Percentiles rank a stretch among this genome's conserved stretches.
phyloP scores from a whole-genome alignment of 2,888 invertebrate genomes.

The Protodeltote pygarga region DNA sequence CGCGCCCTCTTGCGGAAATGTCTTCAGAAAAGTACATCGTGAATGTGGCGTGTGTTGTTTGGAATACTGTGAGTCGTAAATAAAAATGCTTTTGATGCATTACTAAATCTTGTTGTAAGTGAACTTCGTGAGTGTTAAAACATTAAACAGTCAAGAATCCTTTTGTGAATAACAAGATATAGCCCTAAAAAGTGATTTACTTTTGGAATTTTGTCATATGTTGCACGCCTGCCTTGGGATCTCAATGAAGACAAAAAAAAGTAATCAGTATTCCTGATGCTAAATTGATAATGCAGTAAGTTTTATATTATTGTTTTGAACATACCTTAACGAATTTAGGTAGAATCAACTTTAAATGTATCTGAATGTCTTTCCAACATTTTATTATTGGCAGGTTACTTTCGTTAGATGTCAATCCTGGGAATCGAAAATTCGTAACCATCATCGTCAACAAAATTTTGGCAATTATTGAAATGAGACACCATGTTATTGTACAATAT shows the following conservation, averaged over 20 bases:
- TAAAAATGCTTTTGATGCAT: constrained; percentile 79
- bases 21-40: constrained; percentile 78
- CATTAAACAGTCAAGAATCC: constrained; percentile 55
- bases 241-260: constrained; percentile 83
- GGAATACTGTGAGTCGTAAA: constrained; percentile 83
- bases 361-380: constrained; percentile 40
- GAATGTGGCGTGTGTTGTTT: constrained; percentile 88
- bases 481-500: neutral
- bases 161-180: constrained; percentile 59
- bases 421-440: constrained; percentile 49
- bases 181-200: constrained; percentile 62
- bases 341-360: constrained; percentile 24
- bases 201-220: constrained; percentile 82
- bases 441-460: constrained; percentile 46
- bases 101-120: constrained; percentile 67
- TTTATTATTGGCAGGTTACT: constrained; percentile 69
- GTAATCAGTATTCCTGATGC: constrained; percentile 81
- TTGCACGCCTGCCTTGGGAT: constrained; percentile 86
- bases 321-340: constrained; percentile 33
- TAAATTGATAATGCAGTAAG: constrained; percentile 85
- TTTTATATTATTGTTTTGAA: constrained; percentile 60
- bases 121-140: constrained; percentile 66
- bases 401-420: constrained; percentile 50
- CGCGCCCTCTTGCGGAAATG: constrained; percentile 77
- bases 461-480: constrained; percentile 27